phyloP scores from a whole-genome alignment of 2,888 invertebrate species.

The Thysanoteuthis rhombus region DNA sequence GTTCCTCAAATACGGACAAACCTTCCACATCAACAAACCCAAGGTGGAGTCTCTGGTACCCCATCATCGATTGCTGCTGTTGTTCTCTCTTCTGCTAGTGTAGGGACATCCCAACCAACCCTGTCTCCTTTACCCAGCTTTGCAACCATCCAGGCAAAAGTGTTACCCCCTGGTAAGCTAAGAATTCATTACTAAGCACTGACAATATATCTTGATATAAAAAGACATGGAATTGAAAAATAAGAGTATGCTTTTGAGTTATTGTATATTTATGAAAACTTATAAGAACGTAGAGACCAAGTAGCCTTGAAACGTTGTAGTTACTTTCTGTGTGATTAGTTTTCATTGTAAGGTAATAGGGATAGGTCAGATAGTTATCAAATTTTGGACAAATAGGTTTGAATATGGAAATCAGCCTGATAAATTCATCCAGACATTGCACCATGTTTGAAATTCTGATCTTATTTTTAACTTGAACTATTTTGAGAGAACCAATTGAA shows the following conservation, averaged over 20 bases:
- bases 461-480: neutral
- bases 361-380: neutral
- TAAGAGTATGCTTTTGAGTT: neutral
- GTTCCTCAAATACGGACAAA: constrained; percentile 25
- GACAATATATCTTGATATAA: neutral
- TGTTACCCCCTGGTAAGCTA: constrained; percentile 18
- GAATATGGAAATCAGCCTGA: neutral
- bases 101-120: neutral
- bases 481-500: no score
- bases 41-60: neutral
- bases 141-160: constrained; percentile 31
- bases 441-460: neutral
- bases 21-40: constrained; percentile 23
- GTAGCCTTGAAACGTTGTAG: neutral
- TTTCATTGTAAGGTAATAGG: neutral
- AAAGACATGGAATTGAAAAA: neutral
- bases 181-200: neutral
- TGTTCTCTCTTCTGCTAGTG: constrained; percentile 25
- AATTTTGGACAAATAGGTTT: neutral
- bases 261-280: neutral
- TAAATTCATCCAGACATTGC: neutral
- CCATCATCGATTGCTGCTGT: constrained; percentile 25
- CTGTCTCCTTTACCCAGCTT: constrained; percentile 13
- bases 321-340: neutral
- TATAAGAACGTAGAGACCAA: no score